Percentiles rank a stretch among this genome's conserved stretches.
Conservation (phyloP, 2,888 invertebrate species). For the Dicyrtomina minuta region DNA sequence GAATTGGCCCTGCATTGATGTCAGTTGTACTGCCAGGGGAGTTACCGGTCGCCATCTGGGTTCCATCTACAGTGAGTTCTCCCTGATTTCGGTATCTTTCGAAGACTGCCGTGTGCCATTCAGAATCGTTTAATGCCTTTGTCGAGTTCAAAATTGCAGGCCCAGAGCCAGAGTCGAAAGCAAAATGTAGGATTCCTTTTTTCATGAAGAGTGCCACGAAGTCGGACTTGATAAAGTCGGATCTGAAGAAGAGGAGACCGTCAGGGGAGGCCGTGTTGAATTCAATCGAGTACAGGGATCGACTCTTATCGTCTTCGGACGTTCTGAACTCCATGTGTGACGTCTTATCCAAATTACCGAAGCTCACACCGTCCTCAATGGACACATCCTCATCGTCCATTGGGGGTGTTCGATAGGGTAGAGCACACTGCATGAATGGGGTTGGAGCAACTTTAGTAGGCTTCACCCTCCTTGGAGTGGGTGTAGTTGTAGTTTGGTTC, state of each 20-base stretch:
- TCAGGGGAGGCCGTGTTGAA: slow-evolving; percentile 84
- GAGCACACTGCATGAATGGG: slow-evolving; percentile 58
- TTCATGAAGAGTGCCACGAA: slow-evolving; percentile 74
- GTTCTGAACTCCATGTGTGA: slow-evolving; percentile 46
- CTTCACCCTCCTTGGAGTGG: slow-evolving; percentile 50
- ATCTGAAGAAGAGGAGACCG: slow-evolving; percentile 78
- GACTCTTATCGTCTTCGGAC: slow-evolving; percentile 41
- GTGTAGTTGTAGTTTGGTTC: slow-evolving; percentile 4
- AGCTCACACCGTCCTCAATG: slow-evolving; percentile 54
- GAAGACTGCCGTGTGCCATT: slow-evolving; percentile 77
- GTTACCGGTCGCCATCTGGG: slow-evolving; percentile 61
- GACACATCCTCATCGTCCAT: slow-evolving; percentile 76
- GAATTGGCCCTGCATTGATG: slow-evolving; percentile 68
- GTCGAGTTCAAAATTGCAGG: slow-evolving; percentile 64
- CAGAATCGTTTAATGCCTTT: slow-evolving; percentile 67
- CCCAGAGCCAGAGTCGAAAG: slow-evolving; percentile 71
- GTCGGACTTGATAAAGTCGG: slow-evolving; percentile 66
- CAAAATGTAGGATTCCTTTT: slow-evolving; percentile 64
- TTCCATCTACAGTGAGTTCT: slow-evolving; percentile 68
- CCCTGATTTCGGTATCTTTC: slow-evolving; percentile 66
- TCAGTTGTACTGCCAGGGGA: slow-evolving; percentile 60
- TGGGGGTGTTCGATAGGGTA: slow-evolving; percentile 64
- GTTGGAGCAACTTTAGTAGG: slow-evolving; percentile 42
- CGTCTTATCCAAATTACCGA: slow-evolving; percentile 50
- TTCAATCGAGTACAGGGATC: slow-evolving; percentile 64